These are phyloP conservation scores for Carassius gibelio DNA, from an alignment of 2,113 vertebrate genomes.

Conservation along the genomic window DNA sequence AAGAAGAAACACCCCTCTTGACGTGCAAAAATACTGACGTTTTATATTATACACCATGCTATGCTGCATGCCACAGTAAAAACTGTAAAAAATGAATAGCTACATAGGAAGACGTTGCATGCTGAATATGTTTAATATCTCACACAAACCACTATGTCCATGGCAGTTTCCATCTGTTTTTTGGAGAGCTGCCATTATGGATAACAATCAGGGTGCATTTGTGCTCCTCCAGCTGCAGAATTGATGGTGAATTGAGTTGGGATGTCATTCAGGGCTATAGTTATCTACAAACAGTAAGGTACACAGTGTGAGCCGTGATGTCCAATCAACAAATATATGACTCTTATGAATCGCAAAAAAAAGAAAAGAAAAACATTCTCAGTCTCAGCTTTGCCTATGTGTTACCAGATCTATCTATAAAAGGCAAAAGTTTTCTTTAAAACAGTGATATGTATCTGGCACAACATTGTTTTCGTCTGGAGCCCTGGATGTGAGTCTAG, in stretches of 20 bases:
- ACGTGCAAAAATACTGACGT: constrained; percentile 1
- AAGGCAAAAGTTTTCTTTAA: not conserved
- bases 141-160: not conserved
- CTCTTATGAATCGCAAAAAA: no score
- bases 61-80: not conserved
- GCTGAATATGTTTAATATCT: constrained; percentile 6
- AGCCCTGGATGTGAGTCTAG: not conserved
- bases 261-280: constrained; percentile 1
- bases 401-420: not conserved
- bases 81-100: not conserved
- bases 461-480: not conserved
- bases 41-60: not conserved
- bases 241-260: constrained; percentile 21
- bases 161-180: constrained; percentile 37
- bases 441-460: not conserved
- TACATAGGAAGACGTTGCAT: not conserved
- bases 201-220: constrained; percentile 23
- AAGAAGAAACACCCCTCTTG: not conserved
- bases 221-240: constrained; percentile 5
- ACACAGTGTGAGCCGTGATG: not conserved
- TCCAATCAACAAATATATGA: not conserved
- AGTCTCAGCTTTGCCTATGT: no score
- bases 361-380: no score
- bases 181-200: constrained; percentile 29
- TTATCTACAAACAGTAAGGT: not conserved